Evolutionary conservation across 2,113 vertebrate genomes (phyloP).

Genomic region (Neotoma lepida): DNA sequence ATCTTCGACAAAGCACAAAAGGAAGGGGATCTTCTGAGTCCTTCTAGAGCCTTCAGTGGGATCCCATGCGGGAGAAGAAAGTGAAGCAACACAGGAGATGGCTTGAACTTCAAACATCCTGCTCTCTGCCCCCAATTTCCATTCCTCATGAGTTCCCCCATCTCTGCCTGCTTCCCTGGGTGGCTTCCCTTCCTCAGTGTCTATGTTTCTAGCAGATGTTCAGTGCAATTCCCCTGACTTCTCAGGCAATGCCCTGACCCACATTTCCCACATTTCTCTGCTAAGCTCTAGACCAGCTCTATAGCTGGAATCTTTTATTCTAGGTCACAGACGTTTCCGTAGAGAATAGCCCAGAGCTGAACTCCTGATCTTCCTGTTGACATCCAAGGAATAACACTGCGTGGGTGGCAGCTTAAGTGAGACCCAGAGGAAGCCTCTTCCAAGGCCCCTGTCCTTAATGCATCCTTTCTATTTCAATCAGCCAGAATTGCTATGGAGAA

Average conservation of each 20-base stretch:
- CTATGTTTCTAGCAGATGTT: not conserved
- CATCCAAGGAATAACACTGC: not conserved
- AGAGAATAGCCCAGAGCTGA: not conserved
- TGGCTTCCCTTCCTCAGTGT: not conserved
- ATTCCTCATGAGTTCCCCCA: not conserved
- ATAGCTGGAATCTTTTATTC: not conserved
- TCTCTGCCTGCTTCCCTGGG: not conserved
- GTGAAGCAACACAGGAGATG: accelerated
- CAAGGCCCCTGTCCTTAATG: too few relatives aligned
- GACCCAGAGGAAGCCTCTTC: not conserved
- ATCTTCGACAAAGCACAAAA: not conserved
- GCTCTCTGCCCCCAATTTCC: not conserved
- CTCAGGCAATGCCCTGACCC: not conserved
- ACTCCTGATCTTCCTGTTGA: not conserved
- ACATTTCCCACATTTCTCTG: not conserved
- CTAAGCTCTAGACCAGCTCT: not conserved
- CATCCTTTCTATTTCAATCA: not conserved
- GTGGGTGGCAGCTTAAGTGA: not conserved
- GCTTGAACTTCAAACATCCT: too few relatives aligned
- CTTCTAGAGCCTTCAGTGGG: not conserved
- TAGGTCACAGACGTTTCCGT: not conserved
- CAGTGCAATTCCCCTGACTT: not conserved
- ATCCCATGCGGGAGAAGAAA: not conserved
- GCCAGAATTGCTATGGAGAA: not conserved
- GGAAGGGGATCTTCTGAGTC: not conserved